Conservation (phyloP, 2,888 invertebrate species). For the Hydraecia micacea region DNA sequence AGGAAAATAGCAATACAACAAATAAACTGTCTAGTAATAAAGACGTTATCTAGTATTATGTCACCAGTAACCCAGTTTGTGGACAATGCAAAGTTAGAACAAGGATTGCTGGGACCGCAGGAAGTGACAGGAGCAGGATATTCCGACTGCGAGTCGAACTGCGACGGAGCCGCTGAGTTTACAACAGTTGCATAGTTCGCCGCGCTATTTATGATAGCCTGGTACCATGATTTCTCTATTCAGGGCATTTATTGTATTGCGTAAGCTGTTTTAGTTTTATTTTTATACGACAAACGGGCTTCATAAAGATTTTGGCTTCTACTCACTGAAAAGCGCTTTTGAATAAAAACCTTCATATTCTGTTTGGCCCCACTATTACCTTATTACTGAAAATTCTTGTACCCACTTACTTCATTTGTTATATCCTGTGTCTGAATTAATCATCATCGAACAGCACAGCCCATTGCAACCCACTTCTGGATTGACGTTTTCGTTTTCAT, state of each 20-base stretch:
- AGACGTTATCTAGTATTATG: slow-evolving; percentile 66
- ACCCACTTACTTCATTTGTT: background rate
- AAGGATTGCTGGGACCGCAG: slow-evolving; percentile 75
- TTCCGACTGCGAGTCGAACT: slow-evolving; percentile 74
- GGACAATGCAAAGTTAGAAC: slow-evolving; percentile 66
- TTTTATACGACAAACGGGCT: background rate
- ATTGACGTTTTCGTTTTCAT: background rate
- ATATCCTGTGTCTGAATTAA: background rate
- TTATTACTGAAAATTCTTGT: slow-evolving; percentile 1
- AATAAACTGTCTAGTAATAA: slow-evolving; percentile 54
- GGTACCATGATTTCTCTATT: slow-evolving; percentile 59
- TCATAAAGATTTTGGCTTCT: background rate
- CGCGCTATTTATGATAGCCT: slow-evolving; percentile 64
- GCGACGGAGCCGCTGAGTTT: slow-evolving; percentile 68
- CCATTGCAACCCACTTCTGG: background rate
- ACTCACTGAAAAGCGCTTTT: too few species aligned
- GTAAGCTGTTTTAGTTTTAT: slow-evolving; percentile 3
- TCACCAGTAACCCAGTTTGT: slow-evolving; percentile 73
- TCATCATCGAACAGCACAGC: background rate
- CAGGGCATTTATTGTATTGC: slow-evolving; percentile 43
- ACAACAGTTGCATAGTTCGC: slow-evolving; percentile 66
- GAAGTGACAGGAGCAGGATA: slow-evolving; percentile 83
- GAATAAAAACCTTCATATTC: background rate
- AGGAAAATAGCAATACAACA: slow-evolving; percentile 47
- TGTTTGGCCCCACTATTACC: background rate